phyloP scores from a whole-genome alignment of 2,888 invertebrate genomes.

The Lomographa bimaculata region DNA sequence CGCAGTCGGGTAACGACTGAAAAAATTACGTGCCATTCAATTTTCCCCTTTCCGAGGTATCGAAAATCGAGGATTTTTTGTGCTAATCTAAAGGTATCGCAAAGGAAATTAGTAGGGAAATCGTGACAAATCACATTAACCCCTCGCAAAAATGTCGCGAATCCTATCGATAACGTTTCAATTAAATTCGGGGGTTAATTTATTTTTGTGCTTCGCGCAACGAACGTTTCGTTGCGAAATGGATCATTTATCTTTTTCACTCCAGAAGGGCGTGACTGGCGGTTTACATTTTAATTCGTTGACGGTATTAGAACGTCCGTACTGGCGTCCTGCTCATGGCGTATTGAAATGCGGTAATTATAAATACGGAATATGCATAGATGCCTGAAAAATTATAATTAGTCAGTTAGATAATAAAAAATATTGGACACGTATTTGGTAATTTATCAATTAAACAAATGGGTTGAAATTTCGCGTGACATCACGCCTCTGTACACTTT shows the following conservation, averaged over 20 bases:
- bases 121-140: constrained; percentile 41
- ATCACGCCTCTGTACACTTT: no score
- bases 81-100: not conserved
- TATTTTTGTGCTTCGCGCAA: constrained; percentile 60
- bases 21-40: not conserved
- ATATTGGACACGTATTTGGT: no score
- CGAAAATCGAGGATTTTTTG: no score
- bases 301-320: constrained; percentile 26
- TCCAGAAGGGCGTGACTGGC: constrained; percentile 61
- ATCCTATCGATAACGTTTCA: constrained; percentile 40
- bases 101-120: constrained; percentile 36
- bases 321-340: not conserved
- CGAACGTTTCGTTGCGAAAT: constrained; percentile 47
- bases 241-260: constrained; percentile 70
- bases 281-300: constrained; percentile 67
- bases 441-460: no score
- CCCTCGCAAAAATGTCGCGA: constrained; percentile 25
- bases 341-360: no score
- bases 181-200: constrained; percentile 52
- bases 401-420: not conserved
- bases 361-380: no score
- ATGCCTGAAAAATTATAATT: no score
- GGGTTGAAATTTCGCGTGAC: no score
- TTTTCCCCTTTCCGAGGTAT: no score
- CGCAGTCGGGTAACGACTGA: not conserved